phyloP scores from a whole-genome alignment of 1,140 invertebrate genomes.

The Drosophila funebris region DNA sequence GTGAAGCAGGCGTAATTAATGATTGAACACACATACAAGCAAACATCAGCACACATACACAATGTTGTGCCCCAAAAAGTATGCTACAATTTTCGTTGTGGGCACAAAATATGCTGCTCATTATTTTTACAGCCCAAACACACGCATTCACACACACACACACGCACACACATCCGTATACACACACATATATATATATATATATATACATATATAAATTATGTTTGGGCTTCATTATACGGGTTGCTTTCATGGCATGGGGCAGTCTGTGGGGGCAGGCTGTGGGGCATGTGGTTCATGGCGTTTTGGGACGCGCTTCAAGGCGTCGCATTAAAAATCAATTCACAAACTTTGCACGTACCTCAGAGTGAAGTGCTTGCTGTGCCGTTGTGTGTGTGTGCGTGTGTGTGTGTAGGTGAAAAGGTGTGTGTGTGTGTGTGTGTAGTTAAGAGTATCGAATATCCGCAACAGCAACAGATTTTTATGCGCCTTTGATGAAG shows the following conservation, averaged over 20 bases:
- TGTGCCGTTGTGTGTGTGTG: constrained; percentile 1
- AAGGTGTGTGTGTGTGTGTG: background rate
- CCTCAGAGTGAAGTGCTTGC: constrained; percentile 29
- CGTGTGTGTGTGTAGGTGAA: background rate
- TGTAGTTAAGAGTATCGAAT: background rate
- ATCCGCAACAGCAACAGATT: constrained; percentile 18
- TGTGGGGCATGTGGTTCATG: background rate
- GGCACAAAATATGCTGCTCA: constrained; percentile 76
- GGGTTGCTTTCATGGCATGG: constrained; percentile 29
- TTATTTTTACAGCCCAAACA: constrained; percentile 64
- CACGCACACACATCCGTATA: constrained; percentile 14
- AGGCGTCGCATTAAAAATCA: constrained; percentile 75
- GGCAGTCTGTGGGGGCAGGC: background rate
- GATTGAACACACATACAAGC: constrained; percentile 56
- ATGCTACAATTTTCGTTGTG: constrained; percentile 66
- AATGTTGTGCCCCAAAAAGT: constrained; percentile 43
- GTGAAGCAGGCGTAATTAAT: constrained; percentile 58
- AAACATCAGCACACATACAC: constrained; percentile 4
- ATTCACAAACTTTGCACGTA: constrained; percentile 74
- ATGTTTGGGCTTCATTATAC: constrained; percentile 76
- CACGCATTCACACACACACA: constrained; percentile 21
- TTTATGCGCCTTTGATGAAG: constrained; percentile 33
- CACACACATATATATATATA: constrained; percentile 44
- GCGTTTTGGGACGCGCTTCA: constrained; percentile 36
- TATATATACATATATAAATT: constrained; percentile 54